Conservation (phyloP, 2,888 invertebrate species). For the Aplocera efformata region DNA sequence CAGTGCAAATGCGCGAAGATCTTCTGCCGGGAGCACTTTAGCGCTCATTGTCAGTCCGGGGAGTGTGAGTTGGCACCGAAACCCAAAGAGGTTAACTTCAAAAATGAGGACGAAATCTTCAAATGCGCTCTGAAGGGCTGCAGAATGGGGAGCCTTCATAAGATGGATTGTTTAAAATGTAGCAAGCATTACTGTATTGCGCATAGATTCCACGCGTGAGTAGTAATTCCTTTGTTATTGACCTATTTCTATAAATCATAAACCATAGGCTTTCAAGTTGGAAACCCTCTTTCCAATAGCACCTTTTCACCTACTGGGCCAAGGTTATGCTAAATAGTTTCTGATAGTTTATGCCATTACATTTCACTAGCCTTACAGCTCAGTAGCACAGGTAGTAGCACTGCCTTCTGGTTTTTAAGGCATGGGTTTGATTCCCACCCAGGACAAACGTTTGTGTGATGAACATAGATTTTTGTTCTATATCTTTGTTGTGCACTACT, state of each 20-base stretch:
- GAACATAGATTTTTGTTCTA: no score
- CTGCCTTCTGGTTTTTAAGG: no score
- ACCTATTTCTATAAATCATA: neutral
- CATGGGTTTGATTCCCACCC: no score
- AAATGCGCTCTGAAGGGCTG: conserved; percentile 82
- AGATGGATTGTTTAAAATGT: conserved; percentile 84
- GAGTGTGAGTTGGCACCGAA: conserved; percentile 61
- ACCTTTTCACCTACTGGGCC: no score
- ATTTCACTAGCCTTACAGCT: no score
- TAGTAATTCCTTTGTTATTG: conserved; percentile 24
- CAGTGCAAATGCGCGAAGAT: conserved; percentile 82
- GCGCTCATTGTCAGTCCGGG: conserved; percentile 77
- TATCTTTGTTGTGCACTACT: no score
- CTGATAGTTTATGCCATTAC: no score
- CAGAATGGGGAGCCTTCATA: conserved; percentile 79
- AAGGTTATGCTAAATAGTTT: no score
- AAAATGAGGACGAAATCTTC: conserved; percentile 64
- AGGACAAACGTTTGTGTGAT: no score
- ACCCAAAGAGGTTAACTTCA: conserved; percentile 59
- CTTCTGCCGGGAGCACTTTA: conserved; percentile 86
- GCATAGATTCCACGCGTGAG: conserved; percentile 82
- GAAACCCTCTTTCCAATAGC: no score
- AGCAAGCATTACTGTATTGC: conserved; percentile 84
- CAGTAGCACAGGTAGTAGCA: no score
- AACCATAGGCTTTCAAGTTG: no score